phyloP scores from a whole-genome alignment of 92 coral and sea anemone genomes.

The Ricordea florida region DNA sequence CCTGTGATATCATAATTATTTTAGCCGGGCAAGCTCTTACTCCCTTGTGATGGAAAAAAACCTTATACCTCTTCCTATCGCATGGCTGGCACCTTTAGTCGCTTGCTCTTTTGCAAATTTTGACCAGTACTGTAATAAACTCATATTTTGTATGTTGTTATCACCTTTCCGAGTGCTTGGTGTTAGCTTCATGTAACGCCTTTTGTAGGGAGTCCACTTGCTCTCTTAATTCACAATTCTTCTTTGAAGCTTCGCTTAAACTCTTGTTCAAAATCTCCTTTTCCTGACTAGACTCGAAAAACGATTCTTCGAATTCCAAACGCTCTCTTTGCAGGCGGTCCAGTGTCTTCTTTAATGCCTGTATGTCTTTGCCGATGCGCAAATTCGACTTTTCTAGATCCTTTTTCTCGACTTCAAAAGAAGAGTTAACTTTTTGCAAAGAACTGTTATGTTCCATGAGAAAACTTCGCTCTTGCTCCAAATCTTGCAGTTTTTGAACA shows the following conservation, averaged over 20 bases:
- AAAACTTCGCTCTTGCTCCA: constrained; percentile 56
- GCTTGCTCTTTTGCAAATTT: too few species aligned
- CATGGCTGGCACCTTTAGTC: too few species aligned
- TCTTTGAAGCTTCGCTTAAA: constrained; percentile 59
- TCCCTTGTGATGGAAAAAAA: too few species aligned
- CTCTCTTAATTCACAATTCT: constrained; percentile 63
- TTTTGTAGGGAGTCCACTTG: constrained; percentile 58
- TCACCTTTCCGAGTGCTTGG: constrained; percentile 77
- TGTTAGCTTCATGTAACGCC: constrained; percentile 53
- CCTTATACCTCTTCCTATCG: too few species aligned
- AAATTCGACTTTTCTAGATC: constrained; percentile 72
- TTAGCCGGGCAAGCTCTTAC: too few species aligned
- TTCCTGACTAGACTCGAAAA: constrained; percentile 78
- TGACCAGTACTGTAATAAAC: neutral
- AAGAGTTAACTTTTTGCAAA: constrained; percentile 63
- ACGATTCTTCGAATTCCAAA: constrained; percentile 79
- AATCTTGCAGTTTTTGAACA: constrained; percentile 46
- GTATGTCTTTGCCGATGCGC: constrained; percentile 84
- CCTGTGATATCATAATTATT: too few species aligned
- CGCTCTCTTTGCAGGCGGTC: constrained; percentile 82
- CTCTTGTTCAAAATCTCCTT: constrained; percentile 66
- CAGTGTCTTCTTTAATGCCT: constrained; percentile 78
- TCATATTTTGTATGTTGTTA: neutral
- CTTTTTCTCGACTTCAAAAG: constrained; percentile 78
- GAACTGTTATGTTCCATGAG: constrained; percentile 68